Evolutionary conservation across 1,140 invertebrate genomes (phyloP).

Genomic region (Grapholita molesta): DNA sequence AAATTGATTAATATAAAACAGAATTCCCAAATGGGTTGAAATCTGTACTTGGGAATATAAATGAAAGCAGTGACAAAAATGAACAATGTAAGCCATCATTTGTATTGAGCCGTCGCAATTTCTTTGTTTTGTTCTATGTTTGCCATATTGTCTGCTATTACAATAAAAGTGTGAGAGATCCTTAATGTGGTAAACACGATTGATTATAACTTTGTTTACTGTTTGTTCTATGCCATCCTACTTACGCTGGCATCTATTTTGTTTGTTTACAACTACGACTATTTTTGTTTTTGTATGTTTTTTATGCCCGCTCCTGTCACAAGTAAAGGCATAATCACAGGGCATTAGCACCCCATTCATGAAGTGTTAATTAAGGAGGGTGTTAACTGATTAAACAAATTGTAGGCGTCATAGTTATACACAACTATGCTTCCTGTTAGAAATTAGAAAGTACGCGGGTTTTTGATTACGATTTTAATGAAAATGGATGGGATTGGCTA

Average conservation of each 20-base stretch:
- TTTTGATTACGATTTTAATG: not conserved
- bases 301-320: not conserved
- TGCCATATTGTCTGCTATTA: not conserved
- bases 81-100: not conserved
- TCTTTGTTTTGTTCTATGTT: slow-evolving; percentile 3
- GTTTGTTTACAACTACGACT: too few species aligned
- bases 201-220: too few species aligned
- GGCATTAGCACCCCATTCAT: slow-evolving; percentile 14
- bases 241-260: too few species aligned
- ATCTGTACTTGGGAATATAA: not conserved
- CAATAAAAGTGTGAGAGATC: too few species aligned
- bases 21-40: not conserved
- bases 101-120: slow-evolving; percentile 8
- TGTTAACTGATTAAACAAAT: slow-evolving; percentile 11
- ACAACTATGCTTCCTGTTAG: not conserved
- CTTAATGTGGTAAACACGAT: too few species aligned
- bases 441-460: not conserved
- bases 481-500: not conserved
- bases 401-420: slow-evolving; percentile 9
- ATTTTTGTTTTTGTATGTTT: too few species aligned
- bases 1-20: not conserved
- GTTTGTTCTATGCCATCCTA: too few species aligned
- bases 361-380: slow-evolving; percentile 9
- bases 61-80: not conserved
- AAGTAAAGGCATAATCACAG: slow-evolving; percentile 5